These are phyloP conservation scores for Pseudomyrmex gracilis DNA, from an alignment of 1,140 invertebrate genomes.

Conservation along the genomic window DNA sequence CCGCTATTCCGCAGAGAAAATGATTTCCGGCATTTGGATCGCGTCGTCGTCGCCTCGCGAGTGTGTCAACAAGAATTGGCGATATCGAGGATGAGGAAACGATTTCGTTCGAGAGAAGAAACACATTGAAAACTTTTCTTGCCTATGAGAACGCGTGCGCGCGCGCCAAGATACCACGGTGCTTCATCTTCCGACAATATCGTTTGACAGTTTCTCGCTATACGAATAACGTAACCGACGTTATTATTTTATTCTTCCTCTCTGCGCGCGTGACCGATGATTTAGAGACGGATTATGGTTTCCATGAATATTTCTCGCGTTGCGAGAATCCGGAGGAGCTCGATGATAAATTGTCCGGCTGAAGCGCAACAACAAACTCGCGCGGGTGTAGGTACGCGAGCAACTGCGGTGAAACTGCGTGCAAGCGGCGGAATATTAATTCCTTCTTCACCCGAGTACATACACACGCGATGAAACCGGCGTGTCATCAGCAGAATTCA, in stretches of 20 bases:
- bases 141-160: background rate
- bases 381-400: background rate
- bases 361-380: background rate
- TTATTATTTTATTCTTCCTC: conserved; percentile 4
- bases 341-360: conserved; percentile 15
- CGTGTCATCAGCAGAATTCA: conserved; percentile 50
- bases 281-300: background rate
- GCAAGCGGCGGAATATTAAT: conserved; percentile 40
- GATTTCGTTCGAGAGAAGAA: conserved; percentile 15
- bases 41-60: background rate
- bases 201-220: background rate
- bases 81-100: background rate
- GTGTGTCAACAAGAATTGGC: conserved; percentile 25
- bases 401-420: background rate
- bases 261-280: background rate
- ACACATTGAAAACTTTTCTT: conserved; percentile 17
- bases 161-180: background rate
- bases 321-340: background rate
- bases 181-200: background rate
- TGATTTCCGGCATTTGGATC: conserved; percentile 46
- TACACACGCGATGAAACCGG: conserved; percentile 16
- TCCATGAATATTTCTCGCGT: background rate
- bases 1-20: conserved; percentile 55
- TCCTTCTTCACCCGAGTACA: background rate
- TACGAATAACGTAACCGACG: background rate